These are phyloP conservation scores for Neoascia interrupta DNA, from an alignment of 2,888 invertebrate genomes.

Conservation along the genomic window DNA sequence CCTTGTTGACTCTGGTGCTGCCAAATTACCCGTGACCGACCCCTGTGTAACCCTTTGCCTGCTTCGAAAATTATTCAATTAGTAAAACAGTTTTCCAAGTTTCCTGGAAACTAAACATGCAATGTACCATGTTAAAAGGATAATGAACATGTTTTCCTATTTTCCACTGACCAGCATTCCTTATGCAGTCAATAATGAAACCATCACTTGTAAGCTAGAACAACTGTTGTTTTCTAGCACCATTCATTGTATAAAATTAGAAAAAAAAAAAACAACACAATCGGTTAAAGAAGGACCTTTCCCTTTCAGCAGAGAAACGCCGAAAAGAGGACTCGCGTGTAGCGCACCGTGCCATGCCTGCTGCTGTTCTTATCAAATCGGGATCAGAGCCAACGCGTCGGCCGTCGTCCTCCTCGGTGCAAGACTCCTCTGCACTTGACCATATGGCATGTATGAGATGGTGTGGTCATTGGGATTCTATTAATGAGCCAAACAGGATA, in stretches of 20 bases:
- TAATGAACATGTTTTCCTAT: constrained; percentile 49
- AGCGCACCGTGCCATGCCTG: constrained; percentile 65
- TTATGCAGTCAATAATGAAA: constrained; percentile 45
- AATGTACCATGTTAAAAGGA: constrained; percentile 50
- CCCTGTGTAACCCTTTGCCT: constrained; percentile 49
- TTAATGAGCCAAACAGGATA: constrained; percentile 67
- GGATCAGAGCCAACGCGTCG: constrained; percentile 36
- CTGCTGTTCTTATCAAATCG: constrained; percentile 66
- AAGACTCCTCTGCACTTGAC: constrained; percentile 44
- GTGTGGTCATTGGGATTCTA: constrained; percentile 60
- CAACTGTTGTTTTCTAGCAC: constrained; percentile 64
- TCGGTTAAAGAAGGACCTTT: constrained; percentile 51
- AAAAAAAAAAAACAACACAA: constrained; percentile 36
- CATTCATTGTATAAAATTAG: not conserved
- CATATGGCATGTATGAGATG: constrained; percentile 57
- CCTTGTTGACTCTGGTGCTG: constrained; percentile 45
- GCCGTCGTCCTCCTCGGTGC: constrained; percentile 28
- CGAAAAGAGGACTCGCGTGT: constrained; percentile 58
- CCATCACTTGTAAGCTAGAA: constrained; percentile 52
- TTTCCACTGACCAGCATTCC: constrained; percentile 40
- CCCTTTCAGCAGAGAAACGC: constrained; percentile 19
- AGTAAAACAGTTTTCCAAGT: constrained; percentile 28
- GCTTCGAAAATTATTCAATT: constrained; percentile 57
- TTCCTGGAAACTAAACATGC: constrained; percentile 23
- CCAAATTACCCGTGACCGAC: constrained; percentile 58